A percentile compares a stretch with the other conserved stretches of the same genome.
phyloP scores from a whole-genome alignment of 2,797 vertebrate species.

The Capromys pilorides region DNA sequence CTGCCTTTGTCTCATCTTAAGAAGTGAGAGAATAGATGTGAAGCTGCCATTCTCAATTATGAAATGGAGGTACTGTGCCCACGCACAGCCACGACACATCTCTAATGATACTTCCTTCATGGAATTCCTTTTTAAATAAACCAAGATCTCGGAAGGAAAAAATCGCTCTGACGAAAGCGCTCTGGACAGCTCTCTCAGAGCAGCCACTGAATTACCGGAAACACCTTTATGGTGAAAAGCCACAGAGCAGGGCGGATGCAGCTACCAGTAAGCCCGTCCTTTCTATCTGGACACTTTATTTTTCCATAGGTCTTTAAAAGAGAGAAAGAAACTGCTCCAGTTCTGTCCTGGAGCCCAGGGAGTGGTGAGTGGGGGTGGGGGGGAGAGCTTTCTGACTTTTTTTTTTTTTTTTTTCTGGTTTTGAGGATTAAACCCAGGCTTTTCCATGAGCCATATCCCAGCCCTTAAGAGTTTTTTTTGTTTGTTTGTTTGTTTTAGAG shows the following conservation, averaged over 20 bases:
- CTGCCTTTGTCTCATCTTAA: not conserved
- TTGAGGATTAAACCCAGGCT: not conserved
- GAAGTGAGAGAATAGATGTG: not conserved
- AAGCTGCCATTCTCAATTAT: not conserved
- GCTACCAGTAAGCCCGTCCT: conserved; percentile 49
- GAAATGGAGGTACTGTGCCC: not conserved
- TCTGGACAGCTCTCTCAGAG: conserved; percentile 43
- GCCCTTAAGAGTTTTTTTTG: not conserved
- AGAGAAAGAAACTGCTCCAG: not conserved
- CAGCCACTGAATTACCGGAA: conserved; percentile 42
- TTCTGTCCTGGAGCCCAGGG: not conserved
- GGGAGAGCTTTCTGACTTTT: not conserved
- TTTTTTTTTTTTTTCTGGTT: not conserved
- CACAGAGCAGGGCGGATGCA: not conserved
- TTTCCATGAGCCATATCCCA: not conserved
- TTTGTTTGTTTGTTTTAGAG: not conserved
- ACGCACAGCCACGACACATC: not conserved
- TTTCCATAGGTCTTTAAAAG: conserved; percentile 30
- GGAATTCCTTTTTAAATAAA: not conserved
- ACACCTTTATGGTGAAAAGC: conserved; percentile 42
- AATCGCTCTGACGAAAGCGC: conserved; percentile 35
- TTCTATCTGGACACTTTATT: conserved; percentile 45
- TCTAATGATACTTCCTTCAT: not conserved
- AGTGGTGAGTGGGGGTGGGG: not conserved
- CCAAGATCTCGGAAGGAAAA: conserved; percentile 56